phyloP scores from a whole-genome alignment of 2,888 invertebrate species.

The Dysmachus trigonus region DNA sequence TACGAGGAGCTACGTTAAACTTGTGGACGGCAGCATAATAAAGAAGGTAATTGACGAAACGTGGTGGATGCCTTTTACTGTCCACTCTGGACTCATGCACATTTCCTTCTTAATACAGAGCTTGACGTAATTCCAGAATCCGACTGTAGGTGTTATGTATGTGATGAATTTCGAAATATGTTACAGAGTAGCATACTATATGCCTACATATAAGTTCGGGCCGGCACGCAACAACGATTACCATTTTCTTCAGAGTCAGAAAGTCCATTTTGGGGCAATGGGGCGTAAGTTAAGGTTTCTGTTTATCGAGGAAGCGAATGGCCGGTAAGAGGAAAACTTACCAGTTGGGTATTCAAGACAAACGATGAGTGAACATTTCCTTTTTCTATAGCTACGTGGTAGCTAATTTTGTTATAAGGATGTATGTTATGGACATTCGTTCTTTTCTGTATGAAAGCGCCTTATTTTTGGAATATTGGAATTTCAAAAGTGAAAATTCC shows the following conservation, averaged over 20 bases:
- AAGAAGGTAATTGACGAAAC: conserved; percentile 56
- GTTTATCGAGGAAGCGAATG: neutral
- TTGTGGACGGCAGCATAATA: conserved; percentile 61
- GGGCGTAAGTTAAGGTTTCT: neutral
- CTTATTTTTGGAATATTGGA: neutral
- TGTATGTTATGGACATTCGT: neutral
- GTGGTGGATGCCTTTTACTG: neutral
- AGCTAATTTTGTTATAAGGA: neutral
- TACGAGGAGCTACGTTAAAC: conserved; percentile 58
- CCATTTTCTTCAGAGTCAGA: neutral
- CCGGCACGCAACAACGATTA: conserved; percentile 13
- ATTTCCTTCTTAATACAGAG: neutral
- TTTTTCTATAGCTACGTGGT: neutral
- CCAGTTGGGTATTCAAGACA: neutral
- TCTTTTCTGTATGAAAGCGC: neutral
- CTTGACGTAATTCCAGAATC: neutral
- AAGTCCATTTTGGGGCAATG: neutral
- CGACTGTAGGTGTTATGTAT: neutral
- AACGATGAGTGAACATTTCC: neutral
- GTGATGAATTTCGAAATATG: neutral
- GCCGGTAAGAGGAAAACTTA: neutral
- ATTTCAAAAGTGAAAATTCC: neutral
- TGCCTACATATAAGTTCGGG: neutral
- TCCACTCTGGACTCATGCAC: neutral
- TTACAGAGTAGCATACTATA: neutral